Conservation (phyloP, 2,797 vertebrate species). For the Parambassis ranga region DNA sequence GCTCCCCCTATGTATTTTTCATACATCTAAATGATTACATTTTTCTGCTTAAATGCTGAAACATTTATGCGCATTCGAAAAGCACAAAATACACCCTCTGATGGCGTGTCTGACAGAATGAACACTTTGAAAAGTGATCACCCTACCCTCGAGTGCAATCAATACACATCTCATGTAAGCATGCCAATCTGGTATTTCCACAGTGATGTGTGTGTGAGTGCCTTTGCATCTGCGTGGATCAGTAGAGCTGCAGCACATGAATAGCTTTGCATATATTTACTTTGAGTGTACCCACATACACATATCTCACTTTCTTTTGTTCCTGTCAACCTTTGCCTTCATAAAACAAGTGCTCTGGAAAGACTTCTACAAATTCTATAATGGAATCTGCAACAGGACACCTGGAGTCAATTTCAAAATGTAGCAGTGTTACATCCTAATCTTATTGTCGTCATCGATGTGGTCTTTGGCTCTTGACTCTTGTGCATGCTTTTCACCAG, state of each 20-base stretch:
- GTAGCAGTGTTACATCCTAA: constrained; percentile 22
- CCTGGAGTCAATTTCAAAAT: constrained; percentile 11
- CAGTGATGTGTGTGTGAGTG: constrained; percentile 35
- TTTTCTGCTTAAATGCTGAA: background rate
- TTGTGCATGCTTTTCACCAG: background rate
- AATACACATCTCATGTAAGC: constrained; percentile 44
- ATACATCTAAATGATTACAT: background rate
- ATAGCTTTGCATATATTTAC: constrained; percentile 65
- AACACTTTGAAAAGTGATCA: constrained; percentile 50
- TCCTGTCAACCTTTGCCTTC: background rate
- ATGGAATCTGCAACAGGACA: constrained; percentile 2
- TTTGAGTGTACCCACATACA: constrained; percentile 3
- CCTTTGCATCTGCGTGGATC: constrained; percentile 40
- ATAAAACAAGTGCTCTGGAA: constrained; percentile 12
- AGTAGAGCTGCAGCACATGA: constrained; percentile 43
- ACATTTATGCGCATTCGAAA: too few relatives aligned
- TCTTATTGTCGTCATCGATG: constrained; percentile 5
- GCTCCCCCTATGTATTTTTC: background rate
- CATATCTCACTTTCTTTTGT: background rate
- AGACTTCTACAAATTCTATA: constrained; percentile 22
- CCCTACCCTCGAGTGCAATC: constrained; percentile 35
- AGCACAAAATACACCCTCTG: background rate
- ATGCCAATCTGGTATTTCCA: constrained; percentile 50
- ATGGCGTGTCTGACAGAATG: constrained; percentile 26
- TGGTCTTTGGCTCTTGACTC: constrained; percentile 7